Percentiles rank a stretch among this genome's conserved stretches.
phyloP scores from a whole-genome alignment of 2,888 invertebrate genomes.

The Plebejus argus region DNA sequence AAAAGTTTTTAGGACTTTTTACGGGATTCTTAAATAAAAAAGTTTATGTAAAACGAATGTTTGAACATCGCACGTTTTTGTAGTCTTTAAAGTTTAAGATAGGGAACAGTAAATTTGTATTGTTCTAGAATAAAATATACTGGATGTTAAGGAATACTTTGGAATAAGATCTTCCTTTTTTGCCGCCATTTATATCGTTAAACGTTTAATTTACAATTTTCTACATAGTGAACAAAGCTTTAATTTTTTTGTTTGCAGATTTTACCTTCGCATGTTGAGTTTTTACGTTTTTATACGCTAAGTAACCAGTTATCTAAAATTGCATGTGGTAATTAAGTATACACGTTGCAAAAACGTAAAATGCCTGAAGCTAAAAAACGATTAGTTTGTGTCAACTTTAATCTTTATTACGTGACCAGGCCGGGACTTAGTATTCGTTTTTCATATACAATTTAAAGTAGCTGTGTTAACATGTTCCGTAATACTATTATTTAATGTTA shows the following conservation, averaged over 20 bases:
- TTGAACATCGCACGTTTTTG: background rate
- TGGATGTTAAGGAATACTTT: too few species aligned
- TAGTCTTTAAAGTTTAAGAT: background rate
- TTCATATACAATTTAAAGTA: slow-evolving; percentile 4
- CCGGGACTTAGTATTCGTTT: background rate
- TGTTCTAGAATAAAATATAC: too few species aligned
- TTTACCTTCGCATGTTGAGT: background rate
- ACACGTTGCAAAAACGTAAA: slow-evolving; percentile 18
- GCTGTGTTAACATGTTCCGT: background rate
- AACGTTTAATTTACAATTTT: too few species aligned
- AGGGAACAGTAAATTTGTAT: background rate
- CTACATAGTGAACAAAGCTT: background rate
- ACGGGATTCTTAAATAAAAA: background rate
- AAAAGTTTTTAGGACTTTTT: background rate
- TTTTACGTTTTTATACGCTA: background rate
- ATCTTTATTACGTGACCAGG: slow-evolving; percentile 4
- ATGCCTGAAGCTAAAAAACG: background rate
- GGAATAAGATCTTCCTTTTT: too few species aligned
- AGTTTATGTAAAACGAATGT: background rate
- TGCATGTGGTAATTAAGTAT: slow-evolving; percentile 11
- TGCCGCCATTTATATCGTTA: too few species aligned
- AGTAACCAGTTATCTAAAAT: background rate
- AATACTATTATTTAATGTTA: background rate
- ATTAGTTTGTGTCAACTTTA: slow-evolving; percentile 12
- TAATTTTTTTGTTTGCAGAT: background rate